Base-by-base conservation (phyloP, 2,888 invertebrate genomes). In the Lithodes maja region DNA sequence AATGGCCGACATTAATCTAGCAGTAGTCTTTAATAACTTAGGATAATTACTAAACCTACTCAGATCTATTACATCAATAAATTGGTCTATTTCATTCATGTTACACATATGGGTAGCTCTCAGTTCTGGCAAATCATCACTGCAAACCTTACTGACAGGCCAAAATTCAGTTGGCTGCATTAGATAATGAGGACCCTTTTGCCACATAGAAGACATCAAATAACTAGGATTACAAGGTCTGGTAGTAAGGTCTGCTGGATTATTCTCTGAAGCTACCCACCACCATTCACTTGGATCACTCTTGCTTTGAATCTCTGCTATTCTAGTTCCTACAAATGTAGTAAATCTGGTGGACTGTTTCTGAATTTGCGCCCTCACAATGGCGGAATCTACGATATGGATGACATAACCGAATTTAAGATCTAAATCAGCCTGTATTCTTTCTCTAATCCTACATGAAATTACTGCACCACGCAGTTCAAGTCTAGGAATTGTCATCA, bases 281-380 rank as follows among this genome's bases (percentile, higher is more conserved):
- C 82, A 82, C 82, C 81, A 82, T 82, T 86, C 82, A 12, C 1
- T 82, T 5, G 86, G 81, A 54, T 86, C 75, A 53, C 33, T 50
- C 61, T 86, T 82, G 1, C 5, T 50, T 75, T 69, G 53, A 12
- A 74, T 52, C 15, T 87, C 87, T n/a, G 83, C 87, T n/a, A 83
- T n/a, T 50, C 49, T 52, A 49, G 82, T 83, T n/a, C 55, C 77
- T 54, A 75, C 61, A 55, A 83, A 82, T 0, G 77, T 74, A 33
- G 55, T 49, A 52, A 87, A 82, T 52, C 82, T 61, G 74, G 50
- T 74, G 12, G 71, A 68, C 15, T 69, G 81, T 9, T 86, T 86
- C 49, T 86, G 69, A 3, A 86, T 87, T 15, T 87, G 87, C n/a
- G 87, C 78, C 52, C 85, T 55, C 12, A 85, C 85, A n/a, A 85